Percentiles rank a stretch among this genome's conserved stretches.
These are phyloP conservation scores for Harpegnathos saltator DNA, from an alignment of 1,140 invertebrate species.

Conservation along the genomic window DNA sequence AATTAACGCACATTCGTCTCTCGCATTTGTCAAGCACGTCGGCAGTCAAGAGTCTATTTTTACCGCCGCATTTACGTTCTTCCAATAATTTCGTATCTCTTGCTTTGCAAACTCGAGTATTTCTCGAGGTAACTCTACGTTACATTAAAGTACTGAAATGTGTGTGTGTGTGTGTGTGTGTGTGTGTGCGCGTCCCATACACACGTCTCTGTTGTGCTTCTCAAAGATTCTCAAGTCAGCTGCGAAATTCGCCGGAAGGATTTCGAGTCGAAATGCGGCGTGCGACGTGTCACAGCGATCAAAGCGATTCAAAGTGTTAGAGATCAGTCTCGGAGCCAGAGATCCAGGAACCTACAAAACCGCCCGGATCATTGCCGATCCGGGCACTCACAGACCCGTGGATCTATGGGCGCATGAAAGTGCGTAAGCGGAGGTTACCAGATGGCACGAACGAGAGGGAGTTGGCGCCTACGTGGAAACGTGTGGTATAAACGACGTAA, in stretches of 20 bases:
- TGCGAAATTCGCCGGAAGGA: not conserved
- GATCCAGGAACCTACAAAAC: constrained; percentile 19
- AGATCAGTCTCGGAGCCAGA: constrained; percentile 10
- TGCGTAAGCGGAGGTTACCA: constrained; percentile 9
- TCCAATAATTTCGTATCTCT: not conserved
- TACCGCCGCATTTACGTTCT: constrained; percentile 23
- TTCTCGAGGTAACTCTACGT: not conserved
- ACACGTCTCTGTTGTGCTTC: not conserved
- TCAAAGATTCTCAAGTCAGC: too few species aligned
- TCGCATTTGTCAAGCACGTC: not conserved
- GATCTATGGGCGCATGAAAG: constrained; percentile 18
- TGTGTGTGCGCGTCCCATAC: not conserved
- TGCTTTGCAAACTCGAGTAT: not conserved
- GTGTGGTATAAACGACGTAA: constrained; percentile 24
- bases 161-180: too few species aligned
- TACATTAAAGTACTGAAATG: not conserved
- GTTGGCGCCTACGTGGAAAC: constrained; percentile 52
- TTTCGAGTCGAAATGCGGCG: constrained; percentile 23
- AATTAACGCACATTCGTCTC: constrained; percentile 20
- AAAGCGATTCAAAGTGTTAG: constrained; percentile 40
- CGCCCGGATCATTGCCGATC: constrained; percentile 27
- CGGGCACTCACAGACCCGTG: not conserved
- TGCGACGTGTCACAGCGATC: not conserved
- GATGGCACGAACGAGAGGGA: constrained; percentile 42
- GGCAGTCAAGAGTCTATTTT: constrained; percentile 10